Evolutionary conservation across 2,797 vertebrate genomes (phyloP), one percentile per base, ranked within the genome.

Genomic region (Notolabrus celidotus): DNA sequence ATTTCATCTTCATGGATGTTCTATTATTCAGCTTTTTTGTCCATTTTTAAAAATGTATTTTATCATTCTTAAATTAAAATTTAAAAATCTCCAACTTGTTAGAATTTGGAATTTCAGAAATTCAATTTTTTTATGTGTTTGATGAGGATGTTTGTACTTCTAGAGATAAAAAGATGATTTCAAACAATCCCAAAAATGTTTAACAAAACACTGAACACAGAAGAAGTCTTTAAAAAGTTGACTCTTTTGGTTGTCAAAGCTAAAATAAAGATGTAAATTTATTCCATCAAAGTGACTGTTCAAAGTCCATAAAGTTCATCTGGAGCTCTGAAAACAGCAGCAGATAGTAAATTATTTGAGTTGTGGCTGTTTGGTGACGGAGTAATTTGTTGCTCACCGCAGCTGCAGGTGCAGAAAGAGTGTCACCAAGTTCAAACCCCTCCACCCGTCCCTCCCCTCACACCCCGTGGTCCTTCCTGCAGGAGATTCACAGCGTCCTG

Each of bases 361-460:
- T 19, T 22, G 11, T 20, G 4, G 45, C 50, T 14, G 38, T 54
- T 59, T 43, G 86, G 83, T 90, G 92, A 92, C 90, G 90, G 90
- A 93, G 78, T 86, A 71, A 78, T 86, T 91, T 88, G 94, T 89
- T 89, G 86, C 86, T 89, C 72, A 80, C 75, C 66, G 85, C 89
- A 93, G 93, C 94, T 96, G 96, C 96, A 97, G 96, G 95, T 96
- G 95, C 94, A 95, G 83, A 91, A 82, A 79, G 73, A 64, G 71
- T 61, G 93, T 92, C 86, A 83, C 86, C 85, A 89, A 89, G 88
- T 92, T 91, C 89, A 93, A 92, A 56, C 17, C 80, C 78, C 76
- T 78, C 91, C 88, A 71, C 66, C 69, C 86, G 72, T 19, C 56
- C 74, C 75, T 85, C 92, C 93, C 57, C 51, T 45, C 61, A 0